A percentile compares a stretch with the other conserved stretches of the same genome.
Evolutionary conservation across 2,113 vertebrate genomes (phyloP).

Genomic region (Tachuris rubrigastra): DNA sequence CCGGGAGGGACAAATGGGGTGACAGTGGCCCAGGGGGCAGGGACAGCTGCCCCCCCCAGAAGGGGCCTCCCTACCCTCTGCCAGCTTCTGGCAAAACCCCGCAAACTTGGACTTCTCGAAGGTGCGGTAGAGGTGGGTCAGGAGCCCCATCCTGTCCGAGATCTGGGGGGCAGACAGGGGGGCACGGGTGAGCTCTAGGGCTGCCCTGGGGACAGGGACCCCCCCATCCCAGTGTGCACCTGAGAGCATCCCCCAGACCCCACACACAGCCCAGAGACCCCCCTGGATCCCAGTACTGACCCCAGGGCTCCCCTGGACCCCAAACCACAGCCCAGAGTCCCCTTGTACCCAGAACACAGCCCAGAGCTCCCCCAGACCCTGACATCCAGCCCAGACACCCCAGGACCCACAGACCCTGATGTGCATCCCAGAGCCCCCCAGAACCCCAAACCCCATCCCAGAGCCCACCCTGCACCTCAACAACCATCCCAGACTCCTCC

Average conservation of each 20-base stretch:
- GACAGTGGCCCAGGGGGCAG: neutral
- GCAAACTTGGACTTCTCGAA: conserved; percentile 91
- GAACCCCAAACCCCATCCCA: neutral
- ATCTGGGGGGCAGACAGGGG: conserved; percentile 66
- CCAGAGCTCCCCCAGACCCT: neutral
- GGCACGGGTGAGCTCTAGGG: neutral
- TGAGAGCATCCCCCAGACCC: neutral
- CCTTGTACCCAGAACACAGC: neutral
- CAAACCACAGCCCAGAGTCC: too few relatives aligned
- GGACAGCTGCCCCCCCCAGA: neutral
- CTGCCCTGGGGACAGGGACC: too few relatives aligned
- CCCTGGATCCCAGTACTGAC: too few relatives aligned
- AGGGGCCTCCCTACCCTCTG: conserved; percentile 77
- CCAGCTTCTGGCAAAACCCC: conserved; percentile 86
- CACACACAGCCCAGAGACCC: neutral
- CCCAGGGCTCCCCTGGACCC: too few relatives aligned
- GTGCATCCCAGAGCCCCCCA: neutral
- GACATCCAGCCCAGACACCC: neutral
- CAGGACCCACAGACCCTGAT: too few relatives aligned
- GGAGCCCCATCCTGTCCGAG: conserved; percentile 83
- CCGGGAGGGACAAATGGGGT: neutral
- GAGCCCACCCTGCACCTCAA: neutral
- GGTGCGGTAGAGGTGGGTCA: conserved; percentile 85
- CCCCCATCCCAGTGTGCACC: neutral
- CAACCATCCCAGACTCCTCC: neutral